Conservation (phyloP, 53 echinoderm and acorn worm genomes). For the Mesocentrotus franciscanus region DNA sequence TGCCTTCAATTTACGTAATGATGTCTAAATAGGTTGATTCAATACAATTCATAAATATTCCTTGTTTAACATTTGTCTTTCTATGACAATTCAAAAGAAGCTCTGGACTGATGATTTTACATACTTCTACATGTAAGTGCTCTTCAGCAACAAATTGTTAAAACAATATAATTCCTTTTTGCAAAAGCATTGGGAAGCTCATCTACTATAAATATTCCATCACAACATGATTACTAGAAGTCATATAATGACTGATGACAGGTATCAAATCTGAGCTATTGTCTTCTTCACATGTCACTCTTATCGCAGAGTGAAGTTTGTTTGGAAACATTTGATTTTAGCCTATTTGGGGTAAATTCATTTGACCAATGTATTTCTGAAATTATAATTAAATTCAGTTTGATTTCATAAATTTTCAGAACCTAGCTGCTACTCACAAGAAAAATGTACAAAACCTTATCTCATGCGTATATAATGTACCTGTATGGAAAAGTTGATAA, state of each 20-base stretch:
- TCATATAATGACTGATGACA: not conserved
- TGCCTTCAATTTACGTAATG: not conserved
- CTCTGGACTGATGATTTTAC: constrained; percentile 28
- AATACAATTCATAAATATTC: constrained; percentile 40
- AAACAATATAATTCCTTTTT: not conserved
- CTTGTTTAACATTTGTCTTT: not conserved
- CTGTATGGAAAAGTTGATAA: no score
- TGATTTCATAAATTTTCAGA: not conserved
- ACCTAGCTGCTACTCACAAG: no score
- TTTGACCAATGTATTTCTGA: no score
- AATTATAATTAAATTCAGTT: not conserved
- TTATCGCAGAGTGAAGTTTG: not conserved
- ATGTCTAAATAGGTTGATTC: constrained; percentile 37
- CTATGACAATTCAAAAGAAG: not conserved
- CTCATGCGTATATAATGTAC: no score
- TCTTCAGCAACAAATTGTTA: not conserved
- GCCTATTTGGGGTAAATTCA: no score
- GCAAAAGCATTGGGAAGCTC: not conserved
- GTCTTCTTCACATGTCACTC: not conserved
- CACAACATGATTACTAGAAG: not conserved
- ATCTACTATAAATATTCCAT: not conserved
- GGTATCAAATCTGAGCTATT: not conserved
- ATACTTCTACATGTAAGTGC: not conserved
- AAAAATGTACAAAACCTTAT: no score
- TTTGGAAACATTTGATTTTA: no score